Conservation (phyloP, 2,113 vertebrate genomes). For the Rhombomys opimus region DNA sequence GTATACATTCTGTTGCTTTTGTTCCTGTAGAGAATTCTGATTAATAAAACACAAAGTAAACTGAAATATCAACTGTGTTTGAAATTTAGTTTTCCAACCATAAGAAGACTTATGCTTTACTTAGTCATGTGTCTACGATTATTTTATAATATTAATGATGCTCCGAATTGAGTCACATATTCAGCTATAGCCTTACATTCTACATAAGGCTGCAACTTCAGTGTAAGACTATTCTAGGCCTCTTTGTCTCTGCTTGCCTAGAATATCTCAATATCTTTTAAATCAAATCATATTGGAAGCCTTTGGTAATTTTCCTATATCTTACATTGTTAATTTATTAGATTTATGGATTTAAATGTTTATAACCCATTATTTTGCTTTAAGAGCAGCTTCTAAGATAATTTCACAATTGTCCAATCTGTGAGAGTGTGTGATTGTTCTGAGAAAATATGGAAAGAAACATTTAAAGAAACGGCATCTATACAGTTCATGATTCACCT, state of each 20-base stretch:
- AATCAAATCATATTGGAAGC: neutral
- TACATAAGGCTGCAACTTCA: neutral
- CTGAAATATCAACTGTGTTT: neutral
- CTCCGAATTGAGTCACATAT: neutral
- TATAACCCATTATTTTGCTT: neutral
- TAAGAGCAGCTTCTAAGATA: neutral
- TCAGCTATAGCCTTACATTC: neutral
- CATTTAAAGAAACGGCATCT: neutral
- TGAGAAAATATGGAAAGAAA: neutral
- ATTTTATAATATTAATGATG: neutral
- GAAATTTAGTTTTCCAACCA: neutral
- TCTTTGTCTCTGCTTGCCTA: neutral
- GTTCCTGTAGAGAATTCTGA: neutral
- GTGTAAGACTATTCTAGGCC: neutral
- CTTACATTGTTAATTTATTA: conserved; percentile 12
- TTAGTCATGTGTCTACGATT: neutral
- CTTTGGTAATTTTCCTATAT: neutral
- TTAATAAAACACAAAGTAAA: neutral
- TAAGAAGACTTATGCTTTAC: neutral
- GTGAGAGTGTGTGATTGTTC: neutral
- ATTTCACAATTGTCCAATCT: neutral
- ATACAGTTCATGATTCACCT: conserved; percentile 9
- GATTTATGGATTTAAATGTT: conserved; percentile 22
- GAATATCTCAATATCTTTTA: neutral
- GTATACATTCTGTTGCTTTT: neutral